Evolutionary conservation across 2,797 vertebrate genomes (phyloP), one percentile per base, ranked within the genome.

Genomic region (Syngnathus rostellatus): DNA sequence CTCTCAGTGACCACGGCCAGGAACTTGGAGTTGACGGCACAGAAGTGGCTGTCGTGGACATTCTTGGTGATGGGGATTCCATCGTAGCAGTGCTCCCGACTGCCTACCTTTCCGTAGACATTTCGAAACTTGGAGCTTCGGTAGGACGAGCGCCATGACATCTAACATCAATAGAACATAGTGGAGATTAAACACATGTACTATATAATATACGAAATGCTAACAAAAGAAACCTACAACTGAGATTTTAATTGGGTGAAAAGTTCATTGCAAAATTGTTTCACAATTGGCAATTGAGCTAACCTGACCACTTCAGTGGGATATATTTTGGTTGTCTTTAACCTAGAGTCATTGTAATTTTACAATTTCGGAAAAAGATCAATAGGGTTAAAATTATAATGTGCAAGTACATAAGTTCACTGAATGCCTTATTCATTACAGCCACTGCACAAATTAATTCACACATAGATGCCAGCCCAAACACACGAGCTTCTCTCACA

Each of bases 121-220:
- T 99, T 99, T 88, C 96, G 93, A 91, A 99, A 99, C 90, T 99
- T 99, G 91, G 97, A 99, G 92, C 93, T 96, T 92, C 96, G 96
- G 91, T 98, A 99, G 66, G 95, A 96, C 53, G 97, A 96, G 71
- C 97, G 94, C 97, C 97, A 99, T 94, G 97, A 98, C 97, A 99
- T 99, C 97, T 99, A 88, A 70, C 59, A 31, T 54, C 6, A 53
- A 59, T 48, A n/a, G 60, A 11, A 61, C 0, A 5, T 25, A 16
- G 5, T 23, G n/a, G 5, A 5, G 4, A 9, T 62, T 43, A 62
- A 43, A 41, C 40, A 31, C 37, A 11, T 60, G 2, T 1, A 38
- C 16, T 58, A 14, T 19, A 39, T 31, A 37, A 57, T 57, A 16
- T 57, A 21, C 21, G 50, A 21, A 21, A 51, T 51, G 50, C 21